A percentile compares a stretch with the other conserved stretches of the same genome.
Evolutionary conservation across 2,113 vertebrate species (phyloP).

Genomic region (Cyphomyrus discorhynchus): DNA sequence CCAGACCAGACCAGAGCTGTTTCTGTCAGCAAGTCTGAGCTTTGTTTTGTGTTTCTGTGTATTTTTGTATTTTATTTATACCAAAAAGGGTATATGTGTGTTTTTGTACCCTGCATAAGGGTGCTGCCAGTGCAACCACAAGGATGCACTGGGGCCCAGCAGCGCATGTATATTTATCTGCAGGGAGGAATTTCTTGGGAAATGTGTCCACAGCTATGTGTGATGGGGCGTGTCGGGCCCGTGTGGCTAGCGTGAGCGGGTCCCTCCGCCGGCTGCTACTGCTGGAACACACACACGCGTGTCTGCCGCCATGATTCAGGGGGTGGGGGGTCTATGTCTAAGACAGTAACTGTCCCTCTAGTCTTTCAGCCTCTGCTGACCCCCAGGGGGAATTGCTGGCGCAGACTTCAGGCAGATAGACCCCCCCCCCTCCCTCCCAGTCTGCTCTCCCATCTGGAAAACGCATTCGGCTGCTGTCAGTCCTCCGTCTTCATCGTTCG

Average conservation of each 20-base stretch:
- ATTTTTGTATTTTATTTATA: slow-evolving; percentile 7
- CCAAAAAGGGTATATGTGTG: not conserved
- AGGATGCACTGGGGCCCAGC: not conserved
- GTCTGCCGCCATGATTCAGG: not conserved
- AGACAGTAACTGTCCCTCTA: slow-evolving; percentile 16
- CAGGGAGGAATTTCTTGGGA: slow-evolving; percentile 3
- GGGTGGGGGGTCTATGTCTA: not conserved
- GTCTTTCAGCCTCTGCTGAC: not conserved
- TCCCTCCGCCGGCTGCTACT: not conserved
- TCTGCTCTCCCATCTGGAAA: slow-evolving; percentile 21
- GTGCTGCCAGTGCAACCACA: not conserved
- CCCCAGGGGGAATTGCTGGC: not conserved
- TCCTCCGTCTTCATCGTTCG: slow-evolving; percentile 12
- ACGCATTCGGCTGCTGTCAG: not conserved
- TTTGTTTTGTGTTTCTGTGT: not conserved
- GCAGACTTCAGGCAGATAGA: not conserved
- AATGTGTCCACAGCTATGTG: slow-evolving; percentile 12
- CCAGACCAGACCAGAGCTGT: not conserved
- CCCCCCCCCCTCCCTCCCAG: not conserved
- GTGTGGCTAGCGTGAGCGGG: not conserved
- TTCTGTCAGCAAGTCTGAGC: not conserved
- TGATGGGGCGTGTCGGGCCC: not conserved
- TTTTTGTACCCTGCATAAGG: not conserved
- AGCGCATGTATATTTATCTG: slow-evolving; percentile 6
- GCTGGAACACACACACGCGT: not conserved